Evolutionary conservation across 2,113 vertebrate species (phyloP).

Genomic region (Pseudorectes ferrugineus): DNA sequence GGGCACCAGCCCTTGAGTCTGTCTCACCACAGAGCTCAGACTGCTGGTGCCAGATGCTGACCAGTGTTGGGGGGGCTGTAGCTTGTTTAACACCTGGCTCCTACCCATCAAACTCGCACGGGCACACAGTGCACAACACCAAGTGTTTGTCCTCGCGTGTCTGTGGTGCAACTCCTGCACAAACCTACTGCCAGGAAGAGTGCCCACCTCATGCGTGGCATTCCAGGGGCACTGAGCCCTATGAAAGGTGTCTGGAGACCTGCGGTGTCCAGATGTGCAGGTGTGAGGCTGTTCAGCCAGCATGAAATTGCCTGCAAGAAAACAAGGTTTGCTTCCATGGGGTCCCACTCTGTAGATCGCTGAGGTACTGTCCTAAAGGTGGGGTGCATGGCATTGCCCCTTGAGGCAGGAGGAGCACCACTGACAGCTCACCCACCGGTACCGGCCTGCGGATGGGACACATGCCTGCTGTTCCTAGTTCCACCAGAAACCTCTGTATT

Average conservation of each 20-base stretch:
- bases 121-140: not conserved
- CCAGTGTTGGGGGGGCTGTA: not conserved
- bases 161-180: not conserved
- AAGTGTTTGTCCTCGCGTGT: not conserved
- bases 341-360: not conserved
- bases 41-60: not conserved
- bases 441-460: not conserved
- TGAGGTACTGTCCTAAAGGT: fast-evolving
- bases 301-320: not conserved
- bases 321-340: not conserved
- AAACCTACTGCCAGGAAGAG: not conserved
- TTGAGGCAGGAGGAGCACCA: not conserved
- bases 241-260: fast-evolving
- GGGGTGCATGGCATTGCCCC: fast-evolving
- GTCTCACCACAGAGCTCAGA: not conserved
- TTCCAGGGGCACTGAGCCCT: not conserved
- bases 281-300: not conserved
- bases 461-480: not conserved
- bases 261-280: not conserved
- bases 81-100: not conserved
- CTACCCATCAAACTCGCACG: not conserved
- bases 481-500: not conserved
- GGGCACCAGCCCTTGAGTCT: not conserved
- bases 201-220: fast-evolving
- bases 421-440: not conserved